phyloP scores from a whole-genome alignment of 2,888 invertebrate genomes.

The Diabrotica balteata region DNA sequence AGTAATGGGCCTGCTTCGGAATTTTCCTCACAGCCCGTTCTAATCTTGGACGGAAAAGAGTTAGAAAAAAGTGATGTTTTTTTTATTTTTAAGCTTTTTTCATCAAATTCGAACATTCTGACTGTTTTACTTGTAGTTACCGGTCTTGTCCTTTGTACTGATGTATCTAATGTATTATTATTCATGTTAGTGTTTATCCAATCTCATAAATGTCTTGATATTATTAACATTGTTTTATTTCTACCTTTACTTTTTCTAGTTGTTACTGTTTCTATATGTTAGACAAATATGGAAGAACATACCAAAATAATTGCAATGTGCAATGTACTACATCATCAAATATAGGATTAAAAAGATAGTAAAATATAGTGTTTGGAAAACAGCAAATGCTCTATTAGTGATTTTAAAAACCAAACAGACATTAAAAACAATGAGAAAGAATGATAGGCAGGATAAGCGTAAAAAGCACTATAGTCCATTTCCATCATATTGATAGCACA shows the following conservation, averaged over 20 bases:
- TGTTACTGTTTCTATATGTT: no score
- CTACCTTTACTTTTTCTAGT: not conserved
- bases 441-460: no score
- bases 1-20: slow-evolving; percentile 21
- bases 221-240: slow-evolving; percentile 33
- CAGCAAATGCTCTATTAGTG: no score
- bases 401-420: no score
- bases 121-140: slow-evolving; percentile 50
- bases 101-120: slow-evolving; percentile 43
- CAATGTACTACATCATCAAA: not conserved
- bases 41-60: slow-evolving; percentile 28
- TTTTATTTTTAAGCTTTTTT: slow-evolving; percentile 37
- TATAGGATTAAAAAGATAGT: not conserved
- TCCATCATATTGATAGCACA: no score
- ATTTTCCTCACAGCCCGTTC: slow-evolving; percentile 14
- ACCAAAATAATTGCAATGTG: no score
- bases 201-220: slow-evolving; percentile 50
- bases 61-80: slow-evolving; percentile 29
- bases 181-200: slow-evolving; percentile 44
- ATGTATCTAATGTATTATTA: slow-evolving; percentile 48
- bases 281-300: no score
- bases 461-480: no score
- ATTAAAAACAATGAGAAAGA: no score
- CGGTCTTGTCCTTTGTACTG: slow-evolving; percentile 49
- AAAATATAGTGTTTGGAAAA: no score